Evolutionary conservation across 2,113 vertebrate genomes (phyloP).

Genomic region (Calyptomena viridis): DNA sequence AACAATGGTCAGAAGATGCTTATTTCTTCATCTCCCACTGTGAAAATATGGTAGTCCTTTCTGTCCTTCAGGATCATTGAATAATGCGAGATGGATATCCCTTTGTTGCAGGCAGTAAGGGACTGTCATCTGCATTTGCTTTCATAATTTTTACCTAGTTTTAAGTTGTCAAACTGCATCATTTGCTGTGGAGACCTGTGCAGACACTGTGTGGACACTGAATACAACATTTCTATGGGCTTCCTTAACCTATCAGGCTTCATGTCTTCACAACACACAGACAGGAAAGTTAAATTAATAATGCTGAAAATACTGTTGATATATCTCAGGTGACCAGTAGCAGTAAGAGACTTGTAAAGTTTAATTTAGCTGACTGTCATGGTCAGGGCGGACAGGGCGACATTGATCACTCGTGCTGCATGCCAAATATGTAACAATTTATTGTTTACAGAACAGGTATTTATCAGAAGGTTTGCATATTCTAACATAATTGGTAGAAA

Average conservation of each 20-base stretch:
- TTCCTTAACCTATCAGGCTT: not conserved
- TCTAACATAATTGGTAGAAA: too few species aligned
- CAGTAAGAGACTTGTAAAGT: not conserved
- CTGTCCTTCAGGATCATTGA: not conserved
- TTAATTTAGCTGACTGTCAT: not conserved
- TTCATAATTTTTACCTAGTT: not conserved
- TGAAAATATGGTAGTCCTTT: not conserved
- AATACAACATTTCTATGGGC: not conserved
- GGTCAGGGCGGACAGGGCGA: too few species aligned
- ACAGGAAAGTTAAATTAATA: not conserved
- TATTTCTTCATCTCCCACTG: not conserved
- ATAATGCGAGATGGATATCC: not conserved
- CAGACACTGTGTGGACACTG: not conserved
- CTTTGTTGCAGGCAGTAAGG: not conserved
- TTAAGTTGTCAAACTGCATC: not conserved
- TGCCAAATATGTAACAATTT: too few species aligned
- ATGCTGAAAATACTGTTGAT: not conserved
- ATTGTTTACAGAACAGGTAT: too few species aligned
- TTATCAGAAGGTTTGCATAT: too few species aligned
- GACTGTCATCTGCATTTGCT: not conserved
- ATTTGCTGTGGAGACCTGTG: not conserved
- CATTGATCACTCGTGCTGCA: too few species aligned
- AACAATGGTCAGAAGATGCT: not conserved
- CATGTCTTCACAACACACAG: not conserved
- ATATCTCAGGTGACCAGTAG: not conserved